Evolutionary conservation across 2,888 invertebrate species (phyloP), one percentile per base, ranked within the genome.

Genomic region (Lysandra coridon): DNA sequence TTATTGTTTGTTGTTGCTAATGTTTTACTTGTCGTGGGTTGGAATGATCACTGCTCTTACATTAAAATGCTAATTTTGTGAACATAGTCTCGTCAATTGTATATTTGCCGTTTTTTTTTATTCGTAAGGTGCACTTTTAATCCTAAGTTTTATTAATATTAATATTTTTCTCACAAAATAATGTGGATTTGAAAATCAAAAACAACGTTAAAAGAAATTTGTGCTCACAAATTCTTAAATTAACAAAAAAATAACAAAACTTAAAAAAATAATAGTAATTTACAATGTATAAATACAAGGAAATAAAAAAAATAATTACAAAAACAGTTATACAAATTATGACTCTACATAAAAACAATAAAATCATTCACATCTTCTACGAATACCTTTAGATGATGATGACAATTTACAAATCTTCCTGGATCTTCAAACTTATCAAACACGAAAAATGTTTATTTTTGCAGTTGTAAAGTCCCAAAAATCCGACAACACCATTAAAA

Each of bases 401-500:
- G 81, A 81, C 81, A 69, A 82, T 83, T 81, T 83, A 84, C 82
- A 83, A 84, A 81, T 85, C 85, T 85, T 85, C 86, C 81, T 80
- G 79, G 82, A 81, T 83, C 82, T 85, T 84, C 83, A 81, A 81
- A 81, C 81, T 81, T 83, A 82, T 77, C 75, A 82, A 81, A 81
- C 83, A 83, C 84, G 84, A 83, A 83, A 82, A 82, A 83, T 83
- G 79, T 81, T 82, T 83, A 83, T 81, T 84, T 83, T 84, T 84
- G 80, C 80, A 83, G 80, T 82, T 83, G 79, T 74, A 78, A 81
- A 57, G 76, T 76, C 76, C 81, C 81, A 84, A 82, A 82, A 83
- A 82, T 85, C 83, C 80, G 81, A 81, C 81, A 87, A 83, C 89
- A 90, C 88, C 87, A 90, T 69, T 87, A 88, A 86, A 84, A 85